Evolutionary conservation across 2,888 invertebrate genomes (phyloP).

Genomic region (Tetranychus truncatus): DNA sequence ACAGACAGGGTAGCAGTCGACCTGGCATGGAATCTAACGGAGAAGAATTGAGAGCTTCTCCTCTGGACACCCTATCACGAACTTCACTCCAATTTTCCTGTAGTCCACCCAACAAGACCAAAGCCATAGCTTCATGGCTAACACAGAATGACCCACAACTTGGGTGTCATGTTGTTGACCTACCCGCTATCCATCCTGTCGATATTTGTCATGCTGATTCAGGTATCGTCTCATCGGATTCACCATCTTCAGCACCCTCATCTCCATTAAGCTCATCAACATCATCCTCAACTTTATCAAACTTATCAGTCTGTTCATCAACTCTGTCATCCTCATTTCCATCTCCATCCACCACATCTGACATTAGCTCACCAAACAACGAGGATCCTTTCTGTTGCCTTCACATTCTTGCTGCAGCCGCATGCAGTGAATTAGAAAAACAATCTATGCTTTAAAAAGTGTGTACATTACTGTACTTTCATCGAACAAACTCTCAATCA

Average conservation of each 20-base stretch:
- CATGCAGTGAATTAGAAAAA: slow-evolving; percentile 21
- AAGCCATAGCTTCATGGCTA: neutral
- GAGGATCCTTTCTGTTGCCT: slow-evolving; percentile 25
- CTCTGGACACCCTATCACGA: neutral
- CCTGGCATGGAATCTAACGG: neutral
- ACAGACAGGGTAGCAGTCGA: neutral
- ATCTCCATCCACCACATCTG: slow-evolving; percentile 17
- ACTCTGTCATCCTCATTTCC: slow-evolving; percentile 20
- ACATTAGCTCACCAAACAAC: slow-evolving; percentile 13
- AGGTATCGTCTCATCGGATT: neutral
- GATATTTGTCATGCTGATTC: neutral
- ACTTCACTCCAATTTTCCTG: neutral
- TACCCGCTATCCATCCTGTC: neutral
- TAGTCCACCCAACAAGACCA: slow-evolving; percentile 9
- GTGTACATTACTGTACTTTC: no score
- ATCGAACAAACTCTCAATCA: no score
- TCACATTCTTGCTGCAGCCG: slow-evolving; percentile 26
- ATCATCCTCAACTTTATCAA: slow-evolving; percentile 16
- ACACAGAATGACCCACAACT: neutral
- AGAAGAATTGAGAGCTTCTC: neutral
- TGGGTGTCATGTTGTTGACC: neutral
- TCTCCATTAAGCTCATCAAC: neutral
- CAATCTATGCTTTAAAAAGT: neutral
- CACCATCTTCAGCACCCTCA: neutral
- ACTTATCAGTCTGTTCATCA: no score